Percentiles rank a stretch among this genome's conserved stretches.
Evolutionary conservation across 2,888 invertebrate genomes (phyloP).

Genomic region (Drosophila limbata): DNA sequence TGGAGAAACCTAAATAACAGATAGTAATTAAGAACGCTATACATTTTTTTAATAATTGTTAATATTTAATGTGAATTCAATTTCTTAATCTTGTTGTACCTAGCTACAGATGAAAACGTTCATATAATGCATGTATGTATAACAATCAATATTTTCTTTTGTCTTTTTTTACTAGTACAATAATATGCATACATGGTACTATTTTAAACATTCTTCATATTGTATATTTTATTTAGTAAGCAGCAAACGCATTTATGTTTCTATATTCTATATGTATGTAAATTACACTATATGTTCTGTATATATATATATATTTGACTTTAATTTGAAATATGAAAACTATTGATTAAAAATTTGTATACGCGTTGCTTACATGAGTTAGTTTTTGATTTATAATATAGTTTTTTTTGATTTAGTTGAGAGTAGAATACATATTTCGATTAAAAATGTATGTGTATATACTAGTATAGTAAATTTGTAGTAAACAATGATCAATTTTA

Average conservation of each 20-base stretch:
- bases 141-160: constrained; percentile 69
- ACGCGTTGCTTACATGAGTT: constrained; percentile 56
- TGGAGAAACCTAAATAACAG: no score
- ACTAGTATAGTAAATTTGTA: constrained; percentile 24
- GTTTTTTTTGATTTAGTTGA: constrained; percentile 57
- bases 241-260: constrained; percentile 29
- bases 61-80: constrained; percentile 65
- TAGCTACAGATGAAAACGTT: constrained; percentile 75
- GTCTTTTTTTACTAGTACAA: constrained; percentile 44
- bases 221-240: constrained; percentile 37
- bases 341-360: constrained; percentile 71
- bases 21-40: background rate
- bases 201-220: constrained; percentile 54
- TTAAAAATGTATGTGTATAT: constrained; percentile 34
- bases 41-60: constrained; percentile 15
- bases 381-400: constrained; percentile 41
- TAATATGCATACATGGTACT: constrained; percentile 29
- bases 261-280: constrained; percentile 14
- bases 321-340: constrained; percentile 64
- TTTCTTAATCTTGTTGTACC: constrained; percentile 58
- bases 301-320: constrained; percentile 50
- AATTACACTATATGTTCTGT: constrained; percentile 23
- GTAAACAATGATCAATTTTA: constrained; percentile 48
- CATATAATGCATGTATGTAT: constrained; percentile 64
- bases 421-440: constrained; percentile 43